A percentile compares a stretch with the other conserved stretches of the same genome.
These are phyloP conservation scores for Podargus strigoides DNA, from an alignment of 2,797 vertebrate genomes.

Conservation along the genomic window DNA sequence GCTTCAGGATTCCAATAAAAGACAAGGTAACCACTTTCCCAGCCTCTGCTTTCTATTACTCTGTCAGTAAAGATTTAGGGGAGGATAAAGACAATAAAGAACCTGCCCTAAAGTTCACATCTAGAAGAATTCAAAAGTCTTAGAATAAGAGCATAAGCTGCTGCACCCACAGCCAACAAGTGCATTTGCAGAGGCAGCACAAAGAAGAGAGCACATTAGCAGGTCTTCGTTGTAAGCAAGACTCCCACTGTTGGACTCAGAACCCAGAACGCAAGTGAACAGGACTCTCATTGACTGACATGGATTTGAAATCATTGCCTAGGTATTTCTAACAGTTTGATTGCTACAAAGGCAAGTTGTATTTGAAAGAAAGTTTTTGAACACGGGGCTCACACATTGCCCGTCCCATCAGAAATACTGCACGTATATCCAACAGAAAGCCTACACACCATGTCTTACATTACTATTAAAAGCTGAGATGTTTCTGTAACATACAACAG, in stretches of 20 bases:
- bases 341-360: neutral
- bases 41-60: neutral
- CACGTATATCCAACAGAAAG: neutral
- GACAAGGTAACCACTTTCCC: neutral
- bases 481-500: neutral
- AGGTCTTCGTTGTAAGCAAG: neutral
- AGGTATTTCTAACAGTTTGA: neutral
- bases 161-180: neutral
- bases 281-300: neutral
- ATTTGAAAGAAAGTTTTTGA: neutral
- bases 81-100: neutral
- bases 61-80: neutral
- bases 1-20: neutral
- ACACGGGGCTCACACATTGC: neutral
- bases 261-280: neutral
- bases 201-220: neutral
- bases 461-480: neutral
- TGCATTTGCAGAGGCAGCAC: neutral
- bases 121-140: neutral
- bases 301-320: neutral
- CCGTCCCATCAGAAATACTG: neutral
- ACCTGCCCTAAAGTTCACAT: neutral
- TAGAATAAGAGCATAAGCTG: neutral
- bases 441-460: neutral
- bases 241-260: neutral